These are phyloP conservation scores for Timandra comae DNA, from an alignment of 2,888 invertebrate species.

Conservation along the genomic window DNA sequence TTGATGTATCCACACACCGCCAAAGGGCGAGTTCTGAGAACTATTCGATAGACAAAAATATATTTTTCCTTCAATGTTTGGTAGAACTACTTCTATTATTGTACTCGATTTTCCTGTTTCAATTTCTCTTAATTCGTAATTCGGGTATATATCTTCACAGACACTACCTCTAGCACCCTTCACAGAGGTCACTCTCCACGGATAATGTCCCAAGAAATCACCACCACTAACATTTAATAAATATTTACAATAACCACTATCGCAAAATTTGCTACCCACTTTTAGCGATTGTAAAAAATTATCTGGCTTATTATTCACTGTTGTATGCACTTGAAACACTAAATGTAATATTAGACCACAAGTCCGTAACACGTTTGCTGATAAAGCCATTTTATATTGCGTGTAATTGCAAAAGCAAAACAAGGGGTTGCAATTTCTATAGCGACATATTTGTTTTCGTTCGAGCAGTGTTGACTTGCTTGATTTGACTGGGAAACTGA, in stretches of 20 bases:
- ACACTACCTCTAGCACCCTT: slow-evolving; percentile 41
- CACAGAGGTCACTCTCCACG: slow-evolving; percentile 58
- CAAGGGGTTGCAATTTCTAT: slow-evolving; percentile 28
- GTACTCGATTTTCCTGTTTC: slow-evolving; percentile 44
- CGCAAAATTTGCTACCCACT: slow-evolving; percentile 42
- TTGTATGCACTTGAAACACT: slow-evolving; percentile 41
- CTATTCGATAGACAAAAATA: slow-evolving; percentile 53
- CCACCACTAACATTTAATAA: slow-evolving; percentile 58
- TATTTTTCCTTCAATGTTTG: slow-evolving; percentile 38
- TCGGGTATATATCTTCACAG: slow-evolving; percentile 52
- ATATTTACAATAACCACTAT: slow-evolving; percentile 61
- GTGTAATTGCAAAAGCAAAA: slow-evolving; percentile 43
- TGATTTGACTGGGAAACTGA: too few species aligned
- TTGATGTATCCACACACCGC: slow-evolving; percentile 71
- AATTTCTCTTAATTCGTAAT: slow-evolving; percentile 58
- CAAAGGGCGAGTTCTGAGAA: slow-evolving; percentile 39
- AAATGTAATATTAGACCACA: slow-evolving; percentile 60
- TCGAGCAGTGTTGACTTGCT: too few species aligned
- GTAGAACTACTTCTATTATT: slow-evolving; percentile 44
- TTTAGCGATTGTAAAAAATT: slow-evolving; percentile 48
- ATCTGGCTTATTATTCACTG: slow-evolving; percentile 29
- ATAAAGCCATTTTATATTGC: slow-evolving; percentile 51
- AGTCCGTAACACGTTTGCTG: slow-evolving; percentile 61
- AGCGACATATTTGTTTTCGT: slow-evolving; percentile 48
- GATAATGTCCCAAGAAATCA: slow-evolving; percentile 59